phyloP scores from a whole-genome alignment of 2,113 vertebrate genomes.

The Phyllostomus discolor region DNA sequence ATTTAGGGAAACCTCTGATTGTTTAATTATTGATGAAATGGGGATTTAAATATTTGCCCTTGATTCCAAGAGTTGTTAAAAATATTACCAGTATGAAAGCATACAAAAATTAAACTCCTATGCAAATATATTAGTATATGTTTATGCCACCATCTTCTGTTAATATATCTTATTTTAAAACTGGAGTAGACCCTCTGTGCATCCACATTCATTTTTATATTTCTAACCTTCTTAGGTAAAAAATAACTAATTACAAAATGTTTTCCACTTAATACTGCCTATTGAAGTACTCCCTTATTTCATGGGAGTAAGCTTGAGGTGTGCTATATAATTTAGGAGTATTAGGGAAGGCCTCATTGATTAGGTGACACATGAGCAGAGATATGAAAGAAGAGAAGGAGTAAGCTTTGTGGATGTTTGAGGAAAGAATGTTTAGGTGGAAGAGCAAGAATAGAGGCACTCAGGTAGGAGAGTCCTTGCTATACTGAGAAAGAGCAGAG shows the following conservation, averaged over 20 bases:
- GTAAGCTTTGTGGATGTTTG: neutral
- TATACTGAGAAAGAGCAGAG: neutral
- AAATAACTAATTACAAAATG: neutral
- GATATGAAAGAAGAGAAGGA: neutral
- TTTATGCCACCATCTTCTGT: neutral
- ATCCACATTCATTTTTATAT: neutral
- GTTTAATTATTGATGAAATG: neutral
- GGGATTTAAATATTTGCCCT: constrained; percentile 29
- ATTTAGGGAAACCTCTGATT: neutral
- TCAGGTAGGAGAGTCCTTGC: neutral
- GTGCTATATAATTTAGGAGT: neutral
- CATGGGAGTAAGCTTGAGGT: neutral
- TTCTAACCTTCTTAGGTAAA: neutral
- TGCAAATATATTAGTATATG: neutral
- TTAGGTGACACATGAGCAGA: neutral
- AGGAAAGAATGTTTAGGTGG: neutral
- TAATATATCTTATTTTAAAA: constrained; percentile 14
- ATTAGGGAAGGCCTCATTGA: neutral
- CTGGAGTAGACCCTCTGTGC: neutral
- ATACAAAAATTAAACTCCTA: neutral
- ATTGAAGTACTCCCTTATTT: neutral
- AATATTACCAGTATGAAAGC: neutral
- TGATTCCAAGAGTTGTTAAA: neutral
- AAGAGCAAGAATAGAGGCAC: neutral
- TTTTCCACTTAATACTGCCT: neutral